A percentile compares a stretch with the other conserved stretches of the same genome.
Evolutionary conservation across 2,888 invertebrate species (phyloP).

Genomic region (Byasa hedistus): DNA sequence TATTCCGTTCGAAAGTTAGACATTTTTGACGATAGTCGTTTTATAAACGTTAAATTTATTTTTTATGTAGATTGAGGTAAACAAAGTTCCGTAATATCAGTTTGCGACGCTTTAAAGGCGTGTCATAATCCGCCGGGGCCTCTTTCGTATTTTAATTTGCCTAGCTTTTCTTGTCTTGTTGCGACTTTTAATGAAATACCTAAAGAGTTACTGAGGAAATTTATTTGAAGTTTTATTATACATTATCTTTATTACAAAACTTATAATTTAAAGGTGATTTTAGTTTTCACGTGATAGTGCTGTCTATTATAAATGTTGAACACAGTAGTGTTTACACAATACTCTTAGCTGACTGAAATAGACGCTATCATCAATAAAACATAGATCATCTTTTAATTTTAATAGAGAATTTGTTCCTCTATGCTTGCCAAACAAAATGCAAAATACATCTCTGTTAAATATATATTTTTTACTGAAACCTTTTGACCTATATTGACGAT

Average conservation of each 20-base stretch:
- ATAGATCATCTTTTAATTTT: too few relatives aligned
- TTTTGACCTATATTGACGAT: conserved; percentile 17
- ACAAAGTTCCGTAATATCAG: conserved; percentile 78
- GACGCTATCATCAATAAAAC: too few relatives aligned
- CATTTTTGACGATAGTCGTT: conserved; percentile 9
- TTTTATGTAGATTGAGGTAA: conserved; percentile 78
- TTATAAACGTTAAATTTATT: conserved; percentile 42
- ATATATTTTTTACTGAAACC: conserved; percentile 7
- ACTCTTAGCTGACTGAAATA: too few relatives aligned
- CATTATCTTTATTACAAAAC: too few relatives aligned
- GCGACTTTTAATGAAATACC: conserved; percentile 25
- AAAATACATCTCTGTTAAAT: not conserved
- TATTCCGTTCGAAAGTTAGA: too few relatives aligned
- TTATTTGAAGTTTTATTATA: not conserved
- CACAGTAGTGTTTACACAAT: too few relatives aligned
- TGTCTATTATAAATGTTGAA: too few relatives aligned
- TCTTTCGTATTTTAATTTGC: conserved; percentile 62
- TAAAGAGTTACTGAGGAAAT: conserved; percentile 3
- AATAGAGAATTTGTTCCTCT: too few relatives aligned
- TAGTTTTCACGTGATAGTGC: too few relatives aligned
- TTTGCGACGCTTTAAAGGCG: conserved; percentile 56
- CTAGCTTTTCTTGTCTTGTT: conserved; percentile 47
- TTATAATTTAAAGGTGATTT: too few relatives aligned
- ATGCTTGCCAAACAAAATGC: too few relatives aligned
- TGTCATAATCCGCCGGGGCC: conserved; percentile 55